Evolutionary conservation across 64 coral and sea anemone species (phyloP).

Genomic region (Catalaphyllia jardinei): DNA sequence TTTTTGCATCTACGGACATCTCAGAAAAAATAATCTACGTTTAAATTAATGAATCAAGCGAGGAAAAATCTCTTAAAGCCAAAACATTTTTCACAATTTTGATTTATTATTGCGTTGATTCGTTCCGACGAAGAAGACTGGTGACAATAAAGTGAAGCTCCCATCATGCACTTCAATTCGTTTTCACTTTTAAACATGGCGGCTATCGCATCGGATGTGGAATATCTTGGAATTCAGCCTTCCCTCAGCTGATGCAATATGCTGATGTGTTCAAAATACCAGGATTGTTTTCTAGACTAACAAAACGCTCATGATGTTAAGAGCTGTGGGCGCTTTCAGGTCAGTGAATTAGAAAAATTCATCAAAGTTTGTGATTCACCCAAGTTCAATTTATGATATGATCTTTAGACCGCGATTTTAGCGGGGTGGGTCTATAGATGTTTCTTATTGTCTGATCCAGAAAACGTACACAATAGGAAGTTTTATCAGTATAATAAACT

Average conservation of each 20-base stretch:
- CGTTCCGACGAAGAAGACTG: not conserved
- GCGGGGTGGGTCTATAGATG: not conserved
- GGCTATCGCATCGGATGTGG: not conserved
- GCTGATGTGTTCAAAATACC: not conserved
- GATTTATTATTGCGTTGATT: not conserved
- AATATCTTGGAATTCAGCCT: not conserved
- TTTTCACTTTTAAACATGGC: constrained; percentile 33
- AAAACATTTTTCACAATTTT: not conserved
- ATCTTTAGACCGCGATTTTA: not conserved
- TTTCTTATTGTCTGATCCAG: not conserved
- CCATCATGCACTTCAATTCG: not conserved
- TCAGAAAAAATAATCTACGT: not conserved
- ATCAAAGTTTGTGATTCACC: not conserved
- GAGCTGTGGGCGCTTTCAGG: constrained; percentile 18
- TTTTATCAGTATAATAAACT: not conserved
- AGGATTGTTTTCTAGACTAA: not conserved
- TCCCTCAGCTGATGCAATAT: constrained; percentile 15
- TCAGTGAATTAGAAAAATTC: not conserved
- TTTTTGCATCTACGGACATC: not conserved
- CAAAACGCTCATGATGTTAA: not conserved
- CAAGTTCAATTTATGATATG: not conserved
- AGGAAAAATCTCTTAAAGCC: not conserved
- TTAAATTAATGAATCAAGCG: not conserved
- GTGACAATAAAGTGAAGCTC: not conserved
- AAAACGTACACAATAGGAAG: not conserved